Evolutionary conservation across 2,113 vertebrate genomes (phyloP), one percentile per base, ranked within the genome.

Genomic region (Hemiprocne comata): DNA sequence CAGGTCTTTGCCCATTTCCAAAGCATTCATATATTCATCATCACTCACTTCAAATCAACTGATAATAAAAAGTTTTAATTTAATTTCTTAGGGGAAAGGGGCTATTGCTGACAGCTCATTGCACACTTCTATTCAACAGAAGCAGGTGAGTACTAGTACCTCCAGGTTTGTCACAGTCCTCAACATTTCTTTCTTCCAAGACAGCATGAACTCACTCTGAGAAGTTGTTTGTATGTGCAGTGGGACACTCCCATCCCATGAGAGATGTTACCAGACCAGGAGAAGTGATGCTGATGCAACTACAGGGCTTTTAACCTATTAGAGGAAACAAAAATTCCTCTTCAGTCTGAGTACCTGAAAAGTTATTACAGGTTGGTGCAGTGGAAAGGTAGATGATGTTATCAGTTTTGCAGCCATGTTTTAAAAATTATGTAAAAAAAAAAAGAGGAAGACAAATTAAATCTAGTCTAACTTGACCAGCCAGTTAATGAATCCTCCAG

Each of bases 231-330:
- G 8, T 3, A 4, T 10, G 24, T 31, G 46, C 67, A 51, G 17
- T 7, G 23, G 60, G 65, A 74, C 51, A 21, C n/a, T 55, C 10
- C 24, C 21, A 10, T 2, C 48, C 36, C 44, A 17, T 3, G 4
- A 62, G 40, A 58, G 42, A 55, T 19, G 8, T 13, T 51, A 26
- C 66, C 38, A 11, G 8, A 34, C 17, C 69, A 54, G 17, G 5
- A 67, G 14, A 65, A 51, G 53, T 7, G 0, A 53, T 64, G 21
- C 25, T 81, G 44, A 36, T 54, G 54, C 26, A 9, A 24, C 44
- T 53, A 3, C 0, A 11, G 24, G 25, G 2, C 0, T 19, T 60
- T 50, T 17, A 70, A 55, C 9, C 20, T 38, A 20, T 54, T 64
- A 17, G 36, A 84, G 48, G 28, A 62, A 69, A 8, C 24, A 83